phyloP scores from a whole-genome alignment of 2,888 invertebrate species.

The Aromia moschata region DNA sequence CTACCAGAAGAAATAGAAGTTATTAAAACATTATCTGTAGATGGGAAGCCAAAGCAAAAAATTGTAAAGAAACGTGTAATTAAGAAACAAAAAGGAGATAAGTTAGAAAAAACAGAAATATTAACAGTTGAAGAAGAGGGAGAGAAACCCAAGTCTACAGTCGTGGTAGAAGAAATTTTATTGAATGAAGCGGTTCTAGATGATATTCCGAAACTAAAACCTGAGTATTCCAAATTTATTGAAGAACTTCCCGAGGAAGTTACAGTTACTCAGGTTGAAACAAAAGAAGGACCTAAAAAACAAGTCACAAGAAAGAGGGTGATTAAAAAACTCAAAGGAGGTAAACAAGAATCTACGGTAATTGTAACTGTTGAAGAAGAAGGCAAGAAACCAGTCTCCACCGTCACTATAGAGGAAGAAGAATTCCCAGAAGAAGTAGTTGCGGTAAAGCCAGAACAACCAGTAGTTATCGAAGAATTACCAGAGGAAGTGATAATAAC shows the following conservation, averaged over 20 bases:
- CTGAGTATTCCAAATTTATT: constrained; percentile 43
- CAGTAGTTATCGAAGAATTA: constrained; percentile 42
- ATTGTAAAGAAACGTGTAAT: constrained; percentile 54
- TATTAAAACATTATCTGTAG: constrained; percentile 48
- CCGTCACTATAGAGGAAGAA: constrained; percentile 46
- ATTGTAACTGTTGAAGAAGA: constrained; percentile 56
- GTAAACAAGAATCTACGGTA: constrained; percentile 56
- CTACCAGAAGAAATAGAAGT: constrained; percentile 47
- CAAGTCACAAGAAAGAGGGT: constrained; percentile 59
- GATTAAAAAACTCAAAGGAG: constrained; percentile 59
- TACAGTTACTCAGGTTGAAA: constrained; percentile 55
- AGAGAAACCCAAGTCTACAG: constrained; percentile 58
- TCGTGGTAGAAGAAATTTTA: constrained; percentile 51
- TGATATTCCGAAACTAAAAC: constrained; percentile 43
- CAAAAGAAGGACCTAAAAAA: constrained; percentile 46
- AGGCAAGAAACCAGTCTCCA: constrained; percentile 54
- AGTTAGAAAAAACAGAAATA: constrained; percentile 51
- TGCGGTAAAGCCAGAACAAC: background rate
- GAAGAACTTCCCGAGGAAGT: constrained; percentile 61
- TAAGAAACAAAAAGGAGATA: constrained; percentile 52
- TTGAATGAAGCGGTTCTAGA: constrained; percentile 40
- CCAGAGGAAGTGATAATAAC: constrained; percentile 50
- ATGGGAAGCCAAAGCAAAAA: constrained; percentile 48
- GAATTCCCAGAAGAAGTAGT: constrained; percentile 34
- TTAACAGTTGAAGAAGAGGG: constrained; percentile 55